A percentile compares a stretch with the other conserved stretches of the same genome.
phyloP scores from a whole-genome alignment of 2,113 vertebrate genomes.

The Mobula birostris region DNA sequence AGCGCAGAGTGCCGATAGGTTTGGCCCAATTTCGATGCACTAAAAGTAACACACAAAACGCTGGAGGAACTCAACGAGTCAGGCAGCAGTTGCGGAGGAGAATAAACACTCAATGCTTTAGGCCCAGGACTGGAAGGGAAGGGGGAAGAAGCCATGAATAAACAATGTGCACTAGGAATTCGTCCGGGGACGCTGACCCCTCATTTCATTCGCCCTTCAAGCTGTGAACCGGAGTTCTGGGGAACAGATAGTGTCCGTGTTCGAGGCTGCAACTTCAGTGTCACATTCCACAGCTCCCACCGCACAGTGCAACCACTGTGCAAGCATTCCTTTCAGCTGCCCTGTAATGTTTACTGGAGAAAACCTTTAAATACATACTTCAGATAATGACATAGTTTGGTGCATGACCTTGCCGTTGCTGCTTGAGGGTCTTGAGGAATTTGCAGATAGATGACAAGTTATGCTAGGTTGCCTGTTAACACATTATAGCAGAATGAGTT shows the following conservation, averaged over 20 bases:
- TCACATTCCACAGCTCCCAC: neutral
- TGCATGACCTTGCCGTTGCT: conserved; percentile 14
- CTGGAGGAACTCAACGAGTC: too few relatives aligned
- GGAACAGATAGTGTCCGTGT: neutral
- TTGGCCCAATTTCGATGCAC: too few relatives aligned
- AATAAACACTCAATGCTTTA: too few relatives aligned
- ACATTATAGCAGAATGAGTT: neutral
- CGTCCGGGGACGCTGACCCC: neutral
- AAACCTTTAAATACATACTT: conserved; percentile 19
- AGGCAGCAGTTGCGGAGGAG: too few relatives aligned
- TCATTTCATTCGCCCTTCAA: neutral
- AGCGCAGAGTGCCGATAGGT: too few relatives aligned
- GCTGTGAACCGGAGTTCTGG: neutral
- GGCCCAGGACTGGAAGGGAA: too few relatives aligned
- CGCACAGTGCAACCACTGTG: neutral
- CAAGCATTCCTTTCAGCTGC: neutral
- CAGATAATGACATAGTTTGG: conserved; percentile 4
- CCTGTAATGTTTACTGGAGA: neutral
- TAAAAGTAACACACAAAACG: too few relatives aligned
- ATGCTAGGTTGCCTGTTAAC: neutral
- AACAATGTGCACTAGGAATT: too few relatives aligned
- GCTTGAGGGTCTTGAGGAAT: neutral
- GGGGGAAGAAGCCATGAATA: too few relatives aligned
- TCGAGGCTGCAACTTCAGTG: neutral
- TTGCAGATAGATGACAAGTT: neutral